Evolutionary conservation across 2,888 invertebrate species (phyloP).

Genomic region (Drosophila kokeensis): DNA sequence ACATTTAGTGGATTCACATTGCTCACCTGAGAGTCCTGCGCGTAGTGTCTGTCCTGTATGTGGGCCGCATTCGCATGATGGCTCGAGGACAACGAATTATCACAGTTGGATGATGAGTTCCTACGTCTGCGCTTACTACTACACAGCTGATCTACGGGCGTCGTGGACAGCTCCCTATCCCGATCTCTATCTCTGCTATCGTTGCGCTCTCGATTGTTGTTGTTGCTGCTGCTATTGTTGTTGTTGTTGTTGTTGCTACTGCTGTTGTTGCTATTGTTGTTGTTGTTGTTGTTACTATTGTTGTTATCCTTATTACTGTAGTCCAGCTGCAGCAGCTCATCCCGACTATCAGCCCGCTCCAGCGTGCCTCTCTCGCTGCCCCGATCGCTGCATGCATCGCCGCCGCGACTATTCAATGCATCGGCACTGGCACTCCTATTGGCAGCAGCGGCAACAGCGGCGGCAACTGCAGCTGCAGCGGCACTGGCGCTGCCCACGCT

Average conservation of each 20-base stretch:
- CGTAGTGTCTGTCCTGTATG: slow-evolving; percentile 88
- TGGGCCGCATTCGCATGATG: slow-evolving; percentile 85
- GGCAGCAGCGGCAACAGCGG: slow-evolving; percentile 77
- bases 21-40: slow-evolving; percentile 88
- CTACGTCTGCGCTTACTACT: slow-evolving; percentile 86
- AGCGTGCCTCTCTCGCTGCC: slow-evolving; percentile 80
- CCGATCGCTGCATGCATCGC: slow-evolving; percentile 73
- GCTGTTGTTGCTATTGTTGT: slow-evolving; percentile 54
- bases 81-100: slow-evolving; percentile 87
- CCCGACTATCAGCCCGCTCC: slow-evolving; percentile 84
- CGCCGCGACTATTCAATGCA: slow-evolving; percentile 67
- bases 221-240: slow-evolving; percentile 50
- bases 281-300: slow-evolving; percentile 66
- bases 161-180: slow-evolving; percentile 86
- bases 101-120: slow-evolving; percentile 88
- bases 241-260: slow-evolving; percentile 49
- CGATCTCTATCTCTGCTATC: slow-evolving; percentile 86
- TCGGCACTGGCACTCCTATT: slow-evolving; percentile 81
- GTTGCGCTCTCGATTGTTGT: slow-evolving; percentile 62
- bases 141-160: slow-evolving; percentile 85
- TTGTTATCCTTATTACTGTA: slow-evolving; percentile 84
- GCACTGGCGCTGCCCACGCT: slow-evolving; percentile 83
- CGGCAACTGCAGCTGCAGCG: slow-evolving; percentile 81
- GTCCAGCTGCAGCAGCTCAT: slow-evolving; percentile 85
- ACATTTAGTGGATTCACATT: not conserved